Evolutionary conservation across 2,113 vertebrate genomes (phyloP).

Genomic region (Glareola pratincola): DNA sequence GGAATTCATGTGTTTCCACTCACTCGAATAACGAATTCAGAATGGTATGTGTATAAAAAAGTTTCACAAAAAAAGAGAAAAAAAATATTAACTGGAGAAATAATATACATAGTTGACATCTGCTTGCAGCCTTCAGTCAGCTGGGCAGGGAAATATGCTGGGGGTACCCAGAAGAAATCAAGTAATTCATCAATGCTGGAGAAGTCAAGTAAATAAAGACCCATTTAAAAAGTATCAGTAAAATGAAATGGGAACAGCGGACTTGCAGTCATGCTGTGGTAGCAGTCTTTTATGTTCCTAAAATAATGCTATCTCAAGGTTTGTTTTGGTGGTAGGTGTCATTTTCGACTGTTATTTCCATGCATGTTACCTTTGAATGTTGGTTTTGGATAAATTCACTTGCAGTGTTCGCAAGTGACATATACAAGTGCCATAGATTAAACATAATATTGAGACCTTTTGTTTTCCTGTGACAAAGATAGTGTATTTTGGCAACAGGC

Average conservation of each 20-base stretch:
- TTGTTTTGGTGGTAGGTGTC: constrained; percentile 39
- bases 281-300: neutral
- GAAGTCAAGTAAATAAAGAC: neutral
- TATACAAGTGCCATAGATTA: constrained; percentile 7
- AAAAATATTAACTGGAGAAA: neutral
- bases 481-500: constrained; percentile 26
- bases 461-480: constrained; percentile 42
- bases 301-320: neutral
- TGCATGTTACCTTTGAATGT: constrained; percentile 32
- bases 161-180: neutral
- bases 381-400: constrained; percentile 61
- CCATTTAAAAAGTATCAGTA: neutral
- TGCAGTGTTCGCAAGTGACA: neutral
- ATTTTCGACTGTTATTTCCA: constrained; percentile 43
- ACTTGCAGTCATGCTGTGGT: neutral
- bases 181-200: neutral
- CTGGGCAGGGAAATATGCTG: neutral
- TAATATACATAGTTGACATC: neutral
- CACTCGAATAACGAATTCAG: neutral
- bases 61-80: neutral
- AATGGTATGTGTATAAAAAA: neutral
- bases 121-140: neutral
- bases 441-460: constrained; percentile 17
- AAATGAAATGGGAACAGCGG: neutral
- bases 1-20: neutral